Percentiles rank a stretch among this genome's conserved stretches.
These are phyloP conservation scores for Loxodonta africana DNA, from an alignment of 2,113 vertebrate genomes.

Conservation along the genomic window DNA sequence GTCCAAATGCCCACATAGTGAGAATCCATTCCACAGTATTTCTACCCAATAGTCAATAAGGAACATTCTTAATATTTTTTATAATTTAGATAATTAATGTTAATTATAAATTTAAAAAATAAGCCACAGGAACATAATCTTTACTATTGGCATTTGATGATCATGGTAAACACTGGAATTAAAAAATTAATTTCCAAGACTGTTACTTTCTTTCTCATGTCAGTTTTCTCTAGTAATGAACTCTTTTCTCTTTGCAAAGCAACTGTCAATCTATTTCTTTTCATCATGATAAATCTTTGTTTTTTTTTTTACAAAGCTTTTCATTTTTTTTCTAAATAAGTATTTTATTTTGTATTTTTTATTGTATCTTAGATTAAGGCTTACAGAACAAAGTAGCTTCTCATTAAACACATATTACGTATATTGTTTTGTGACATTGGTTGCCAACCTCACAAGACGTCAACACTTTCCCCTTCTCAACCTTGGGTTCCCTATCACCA, in stretches of 20 bases:
- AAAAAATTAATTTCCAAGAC: not conserved
- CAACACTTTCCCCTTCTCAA: too few relatives aligned
- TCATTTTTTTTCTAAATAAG: too few relatives aligned
- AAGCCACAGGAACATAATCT: not conserved
- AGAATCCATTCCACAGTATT: not conserved
- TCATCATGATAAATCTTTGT: not conserved
- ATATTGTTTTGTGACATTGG: too few relatives aligned
- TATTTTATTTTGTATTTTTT: too few relatives aligned
- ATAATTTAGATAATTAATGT: not conserved
- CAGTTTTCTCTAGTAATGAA: slow-evolving; percentile 9
- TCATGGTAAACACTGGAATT: slow-evolving; percentile 13
- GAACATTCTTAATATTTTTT: not conserved
- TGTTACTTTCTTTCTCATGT: not conserved
- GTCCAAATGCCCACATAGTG: not conserved
- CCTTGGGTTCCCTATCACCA: too few relatives aligned
- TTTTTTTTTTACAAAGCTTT: too few relatives aligned
- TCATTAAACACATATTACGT: too few relatives aligned
- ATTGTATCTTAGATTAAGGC: too few relatives aligned
- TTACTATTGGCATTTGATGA: not conserved
- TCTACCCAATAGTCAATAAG: not conserved
- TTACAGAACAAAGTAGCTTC: too few relatives aligned
- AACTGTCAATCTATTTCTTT: not conserved
- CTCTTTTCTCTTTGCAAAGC: not conserved
- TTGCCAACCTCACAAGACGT: too few relatives aligned
- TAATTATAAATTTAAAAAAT: slow-evolving; percentile 31